Percentiles rank a stretch among this genome's conserved stretches.
Evolutionary conservation across 2,888 invertebrate species (phyloP).

Genomic region (Apomyelois bistriatella): DNA sequence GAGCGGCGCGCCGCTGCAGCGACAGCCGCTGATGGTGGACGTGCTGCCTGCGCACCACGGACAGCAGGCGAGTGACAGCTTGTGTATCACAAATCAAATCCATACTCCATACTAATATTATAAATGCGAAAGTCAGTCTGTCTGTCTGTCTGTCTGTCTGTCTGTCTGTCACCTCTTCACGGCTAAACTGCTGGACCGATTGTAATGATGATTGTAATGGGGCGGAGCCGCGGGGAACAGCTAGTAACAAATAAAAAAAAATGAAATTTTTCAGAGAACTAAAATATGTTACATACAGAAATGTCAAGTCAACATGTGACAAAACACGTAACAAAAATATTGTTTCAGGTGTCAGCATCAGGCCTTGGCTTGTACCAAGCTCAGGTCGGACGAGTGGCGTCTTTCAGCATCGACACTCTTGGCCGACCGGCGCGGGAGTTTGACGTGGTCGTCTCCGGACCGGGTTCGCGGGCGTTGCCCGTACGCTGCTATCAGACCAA

Average conservation of each 20-base stretch:
- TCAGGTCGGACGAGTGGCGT: constrained; percentile 88
- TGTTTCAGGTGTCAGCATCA: constrained; percentile 82
- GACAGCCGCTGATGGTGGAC: constrained; percentile 77
- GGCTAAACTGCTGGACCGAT: too few species aligned
- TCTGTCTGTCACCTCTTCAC: too few species aligned
- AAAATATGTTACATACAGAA: too few species aligned
- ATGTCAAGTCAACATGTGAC: too few species aligned
- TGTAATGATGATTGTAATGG: too few species aligned
- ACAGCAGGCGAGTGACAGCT: constrained; percentile 75
- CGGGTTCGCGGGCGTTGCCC: constrained; percentile 88
- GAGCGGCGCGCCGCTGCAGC: constrained; percentile 87
- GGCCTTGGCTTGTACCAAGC: constrained; percentile 93
- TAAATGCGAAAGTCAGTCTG: too few species aligned
- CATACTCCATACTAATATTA: too few species aligned
- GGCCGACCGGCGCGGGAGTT: constrained; percentile 92
- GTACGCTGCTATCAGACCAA: constrained; percentile 97
- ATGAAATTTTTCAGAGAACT: too few species aligned
- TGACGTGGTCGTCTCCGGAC: constrained; percentile 93
- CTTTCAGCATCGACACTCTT: constrained; percentile 93
- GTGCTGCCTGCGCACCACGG: constrained; percentile 83
- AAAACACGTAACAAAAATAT: background rate
- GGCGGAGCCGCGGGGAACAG: too few species aligned
- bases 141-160: too few species aligned
- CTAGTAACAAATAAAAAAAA: too few species aligned
- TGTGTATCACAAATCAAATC: too few species aligned